Evolutionary conservation across 1,140 invertebrate genomes (phyloP).

Genomic region (Ylistrum balloti): DNA sequence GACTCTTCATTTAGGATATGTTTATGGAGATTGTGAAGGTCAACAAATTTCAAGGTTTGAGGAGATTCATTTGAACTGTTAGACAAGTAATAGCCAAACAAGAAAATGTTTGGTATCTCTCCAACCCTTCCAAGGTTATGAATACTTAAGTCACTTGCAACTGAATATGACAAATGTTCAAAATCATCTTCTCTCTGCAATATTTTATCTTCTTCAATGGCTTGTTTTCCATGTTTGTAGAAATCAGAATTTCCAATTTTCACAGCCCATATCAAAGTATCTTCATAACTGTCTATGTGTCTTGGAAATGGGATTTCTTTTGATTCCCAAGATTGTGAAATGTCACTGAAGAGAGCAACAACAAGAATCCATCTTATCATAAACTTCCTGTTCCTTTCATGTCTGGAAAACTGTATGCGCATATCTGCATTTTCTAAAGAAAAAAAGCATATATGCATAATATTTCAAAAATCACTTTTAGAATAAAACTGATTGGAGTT

Average conservation of each 20-base stretch:
- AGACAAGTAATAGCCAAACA: conserved; percentile 42
- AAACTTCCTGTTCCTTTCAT: not conserved
- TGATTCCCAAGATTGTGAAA: not conserved
- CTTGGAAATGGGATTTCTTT: conserved; percentile 56
- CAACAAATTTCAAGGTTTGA: not conserved
- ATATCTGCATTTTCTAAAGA: conserved; percentile 26
- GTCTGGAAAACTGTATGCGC: not conserved
- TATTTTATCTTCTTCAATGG: conserved; percentile 61
- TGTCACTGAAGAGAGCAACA: not conserved
- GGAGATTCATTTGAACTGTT: conserved; percentile 1
- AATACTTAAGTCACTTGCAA: conserved; percentile 58
- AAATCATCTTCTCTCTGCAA: conserved; percentile 62
- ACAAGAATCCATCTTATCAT: not conserved
- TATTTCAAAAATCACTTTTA: no score
- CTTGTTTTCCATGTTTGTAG: conserved; percentile 25
- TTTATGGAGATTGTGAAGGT: conserved; percentile 19
- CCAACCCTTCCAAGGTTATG: conserved; percentile 44
- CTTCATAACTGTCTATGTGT: conserved; percentile 52
- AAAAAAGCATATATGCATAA: not conserved
- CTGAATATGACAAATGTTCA: conserved; percentile 60
- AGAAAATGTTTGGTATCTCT: conserved; percentile 44
- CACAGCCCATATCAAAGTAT: conserved; percentile 64
- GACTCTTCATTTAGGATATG: not conserved
- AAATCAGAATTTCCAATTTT: conserved; percentile 44
- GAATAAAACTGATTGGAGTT: no score